Evolutionary conservation across 2,113 vertebrate species (phyloP).

Genomic region (Pedetes capensis): DNA sequence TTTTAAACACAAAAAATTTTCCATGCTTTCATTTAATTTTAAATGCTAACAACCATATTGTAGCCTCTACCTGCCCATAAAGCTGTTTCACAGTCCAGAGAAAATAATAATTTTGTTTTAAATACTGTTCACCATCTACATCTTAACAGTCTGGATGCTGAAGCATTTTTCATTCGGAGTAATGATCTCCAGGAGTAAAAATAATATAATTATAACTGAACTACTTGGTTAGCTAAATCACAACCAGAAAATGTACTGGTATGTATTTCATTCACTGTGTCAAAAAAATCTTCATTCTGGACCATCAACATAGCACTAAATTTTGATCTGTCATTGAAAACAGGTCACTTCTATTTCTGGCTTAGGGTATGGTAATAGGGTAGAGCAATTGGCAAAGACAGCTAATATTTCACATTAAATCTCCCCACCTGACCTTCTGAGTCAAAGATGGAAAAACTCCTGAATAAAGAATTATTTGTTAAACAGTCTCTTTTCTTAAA

Average conservation of each 20-base stretch:
- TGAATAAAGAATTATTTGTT: constrained; percentile 57
- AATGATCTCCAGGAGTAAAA: constrained; percentile 84
- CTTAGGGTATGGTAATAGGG: constrained; percentile 60
- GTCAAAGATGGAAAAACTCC: constrained; percentile 52
- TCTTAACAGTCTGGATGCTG: constrained; percentile 77
- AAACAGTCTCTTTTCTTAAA: constrained; percentile 50
- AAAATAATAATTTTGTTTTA: constrained; percentile 74
- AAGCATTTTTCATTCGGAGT: constrained; percentile 80
- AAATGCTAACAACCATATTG: constrained; percentile 74
- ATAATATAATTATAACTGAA: constrained; percentile 84
- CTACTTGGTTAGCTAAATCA: constrained; percentile 80
- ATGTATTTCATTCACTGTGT: constrained; percentile 79
- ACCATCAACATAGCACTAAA: constrained; percentile 81
- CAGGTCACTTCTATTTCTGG: constrained; percentile 76
- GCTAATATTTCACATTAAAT: constrained; percentile 72
- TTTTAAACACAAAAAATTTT: constrained; percentile 48
- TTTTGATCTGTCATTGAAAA: constrained; percentile 81
- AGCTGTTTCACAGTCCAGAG: constrained; percentile 72
- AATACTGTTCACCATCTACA: constrained; percentile 75
- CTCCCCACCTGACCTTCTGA: constrained; percentile 68
- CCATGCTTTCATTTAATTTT: constrained; percentile 76
- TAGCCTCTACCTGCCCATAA: constrained; percentile 72
- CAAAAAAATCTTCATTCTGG: constrained; percentile 82
- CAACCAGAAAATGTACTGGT: constrained; percentile 77
- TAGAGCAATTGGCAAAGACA: constrained; percentile 46